Evolutionary conservation across 2,113 vertebrate species (phyloP).

Genomic region (Coreoperca whiteheadi): DNA sequence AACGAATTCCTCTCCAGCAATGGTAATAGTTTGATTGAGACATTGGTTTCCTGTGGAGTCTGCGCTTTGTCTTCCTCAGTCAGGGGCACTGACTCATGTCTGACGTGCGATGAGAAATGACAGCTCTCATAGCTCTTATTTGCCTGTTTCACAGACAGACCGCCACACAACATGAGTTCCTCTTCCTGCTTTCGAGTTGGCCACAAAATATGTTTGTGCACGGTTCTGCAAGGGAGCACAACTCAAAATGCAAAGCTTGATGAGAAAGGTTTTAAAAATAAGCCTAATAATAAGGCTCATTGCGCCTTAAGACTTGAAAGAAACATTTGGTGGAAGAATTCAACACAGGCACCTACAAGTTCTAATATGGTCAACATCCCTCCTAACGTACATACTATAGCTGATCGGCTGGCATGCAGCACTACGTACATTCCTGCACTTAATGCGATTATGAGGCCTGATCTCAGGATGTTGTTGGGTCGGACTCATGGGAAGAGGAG

Average conservation of each 20-base stretch:
- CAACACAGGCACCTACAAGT: not conserved
- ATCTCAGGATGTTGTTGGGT: slow-evolving; percentile 65
- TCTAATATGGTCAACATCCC: slow-evolving; percentile 37
- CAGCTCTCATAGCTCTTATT: slow-evolving; percentile 50
- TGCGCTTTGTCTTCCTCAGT: slow-evolving; percentile 55
- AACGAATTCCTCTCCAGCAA: slow-evolving; percentile 12
- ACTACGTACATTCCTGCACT: slow-evolving; percentile 65
- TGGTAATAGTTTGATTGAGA: slow-evolving; percentile 57
- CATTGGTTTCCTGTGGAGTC: slow-evolving; percentile 57
- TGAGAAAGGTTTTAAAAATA: not conserved
- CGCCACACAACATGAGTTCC: slow-evolving; percentile 31
- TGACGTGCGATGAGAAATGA: slow-evolving; percentile 55
- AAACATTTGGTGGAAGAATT: not conserved
- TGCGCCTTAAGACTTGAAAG: not conserved
- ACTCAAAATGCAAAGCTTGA: not conserved
- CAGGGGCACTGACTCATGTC: slow-evolving; percentile 57
- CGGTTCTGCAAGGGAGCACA: not conserved
- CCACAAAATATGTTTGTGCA: slow-evolving; percentile 10
- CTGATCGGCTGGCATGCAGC: slow-evolving; percentile 50
- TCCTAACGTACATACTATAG: slow-evolving; percentile 35
- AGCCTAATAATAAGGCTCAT: not conserved
- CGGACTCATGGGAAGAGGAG: slow-evolving; percentile 48
- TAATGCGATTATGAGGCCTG: slow-evolving; percentile 76
- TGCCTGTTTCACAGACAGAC: slow-evolving; percentile 44
- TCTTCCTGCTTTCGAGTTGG: slow-evolving; percentile 38